Percentiles rank a stretch among this genome's conserved stretches.
These are phyloP conservation scores for Anarhynchus alexandrinus DNA, from an alignment of 2,113 vertebrate species.

Conservation along the genomic window DNA sequence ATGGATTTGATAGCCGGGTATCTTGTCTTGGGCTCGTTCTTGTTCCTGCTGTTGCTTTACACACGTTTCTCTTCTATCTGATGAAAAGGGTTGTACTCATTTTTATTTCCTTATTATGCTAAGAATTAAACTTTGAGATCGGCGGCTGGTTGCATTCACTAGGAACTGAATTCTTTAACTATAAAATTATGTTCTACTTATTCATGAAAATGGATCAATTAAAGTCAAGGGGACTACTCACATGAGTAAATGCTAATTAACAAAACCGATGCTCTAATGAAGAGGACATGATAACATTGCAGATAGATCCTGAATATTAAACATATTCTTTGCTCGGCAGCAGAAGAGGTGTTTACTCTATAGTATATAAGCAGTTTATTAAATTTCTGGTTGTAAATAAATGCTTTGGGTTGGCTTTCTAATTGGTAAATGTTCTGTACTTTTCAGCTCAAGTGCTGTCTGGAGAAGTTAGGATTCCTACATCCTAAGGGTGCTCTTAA, in stretches of 20 bases:
- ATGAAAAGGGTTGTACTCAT: constrained; percentile 10
- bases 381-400: constrained; percentile 49
- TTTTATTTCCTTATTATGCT: constrained; percentile 45
- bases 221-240: constrained; percentile 64
- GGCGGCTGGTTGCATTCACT: background rate
- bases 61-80: background rate
- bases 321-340: background rate
- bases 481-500: background rate
- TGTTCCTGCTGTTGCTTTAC: background rate
- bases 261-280: constrained; percentile 55
- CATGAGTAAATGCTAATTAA: constrained; percentile 64
- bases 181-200: constrained; percentile 51
- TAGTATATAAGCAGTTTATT: constrained; percentile 37
- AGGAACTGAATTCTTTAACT: constrained; percentile 32
- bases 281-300: constrained; percentile 54
- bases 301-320: constrained; percentile 62
- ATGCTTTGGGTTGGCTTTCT: constrained; percentile 32
- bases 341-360: constrained; percentile 38
- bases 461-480: background rate
- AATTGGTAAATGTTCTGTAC: constrained; percentile 39
- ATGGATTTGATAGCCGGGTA: background rate
- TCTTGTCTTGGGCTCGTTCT: background rate
- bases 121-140: constrained; percentile 18
- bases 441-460: constrained; percentile 22
- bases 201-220: constrained; percentile 63